Evolutionary conservation across 1,140 invertebrate species (phyloP).

Genomic region (Heliothis subflexa): DNA sequence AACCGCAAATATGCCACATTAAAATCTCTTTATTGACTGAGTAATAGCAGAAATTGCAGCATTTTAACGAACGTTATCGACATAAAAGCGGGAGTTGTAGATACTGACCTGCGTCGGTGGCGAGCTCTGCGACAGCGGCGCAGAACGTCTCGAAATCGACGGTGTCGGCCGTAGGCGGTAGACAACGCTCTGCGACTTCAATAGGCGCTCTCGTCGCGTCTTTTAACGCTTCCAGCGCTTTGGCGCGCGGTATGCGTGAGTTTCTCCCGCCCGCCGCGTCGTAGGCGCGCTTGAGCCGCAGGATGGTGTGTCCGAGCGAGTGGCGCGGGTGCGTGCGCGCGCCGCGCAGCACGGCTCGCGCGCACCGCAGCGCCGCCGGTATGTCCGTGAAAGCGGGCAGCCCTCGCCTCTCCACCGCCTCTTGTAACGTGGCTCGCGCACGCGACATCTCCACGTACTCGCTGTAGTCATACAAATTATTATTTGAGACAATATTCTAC

Average conservation of each 20-base stretch:
- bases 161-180: constrained; percentile 63
- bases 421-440: constrained; percentile 88
- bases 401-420: constrained; percentile 88
- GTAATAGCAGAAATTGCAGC: constrained; percentile 27
- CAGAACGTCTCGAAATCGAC: constrained; percentile 87
- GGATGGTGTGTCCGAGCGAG: constrained; percentile 76
- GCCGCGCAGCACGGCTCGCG: constrained; percentile 86
- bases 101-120: constrained; percentile 76
- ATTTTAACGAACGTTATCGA: constrained; percentile 15
- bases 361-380: constrained; percentile 87
- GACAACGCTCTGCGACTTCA: constrained; percentile 66
- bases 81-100: not conserved
- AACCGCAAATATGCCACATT: not conserved
- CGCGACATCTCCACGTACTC: constrained; percentile 89
- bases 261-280: constrained; percentile 77
- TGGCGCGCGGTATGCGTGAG: constrained; percentile 61
- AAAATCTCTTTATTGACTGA: constrained; percentile 12
- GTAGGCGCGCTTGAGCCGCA: constrained; percentile 79
- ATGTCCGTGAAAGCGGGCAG: constrained; percentile 89
- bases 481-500: constrained; percentile 7
- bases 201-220: constrained; percentile 70
- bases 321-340: constrained; percentile 76
- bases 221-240: constrained; percentile 70
- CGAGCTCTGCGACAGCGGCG: constrained; percentile 86
- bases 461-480: constrained; percentile 71